Evolutionary conservation across 1,140 invertebrate genomes (phyloP).

Genomic region (Ceratina japonica): DNA sequence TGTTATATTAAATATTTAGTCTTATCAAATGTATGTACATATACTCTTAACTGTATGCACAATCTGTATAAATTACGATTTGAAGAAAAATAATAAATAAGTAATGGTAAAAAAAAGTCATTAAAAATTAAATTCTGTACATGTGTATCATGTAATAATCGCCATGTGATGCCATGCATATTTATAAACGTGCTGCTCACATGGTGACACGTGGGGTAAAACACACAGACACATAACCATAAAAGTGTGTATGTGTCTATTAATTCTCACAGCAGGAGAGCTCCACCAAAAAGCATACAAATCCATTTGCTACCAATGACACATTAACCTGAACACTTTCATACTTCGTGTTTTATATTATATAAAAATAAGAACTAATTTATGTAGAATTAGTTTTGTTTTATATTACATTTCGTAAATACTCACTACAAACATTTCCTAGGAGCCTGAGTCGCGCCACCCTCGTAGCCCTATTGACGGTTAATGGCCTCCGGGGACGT

Average conservation of each 20-base stretch:
- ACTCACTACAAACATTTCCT: conserved; percentile 67
- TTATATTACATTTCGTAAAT: conserved; percentile 33
- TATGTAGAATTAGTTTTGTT: background rate
- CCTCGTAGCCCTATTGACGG: conserved; percentile 74
- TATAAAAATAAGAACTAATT: conserved; percentile 26
- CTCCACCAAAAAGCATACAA: background rate
- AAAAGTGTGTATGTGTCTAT: background rate
- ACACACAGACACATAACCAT: background rate
- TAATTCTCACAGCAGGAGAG: background rate
- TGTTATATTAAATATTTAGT: background rate
- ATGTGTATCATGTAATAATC: background rate
- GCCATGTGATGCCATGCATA: background rate
- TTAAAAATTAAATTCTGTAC: no score
- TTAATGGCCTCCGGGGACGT: conserved; percentile 72
- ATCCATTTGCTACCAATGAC: no score
- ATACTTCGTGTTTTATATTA: no score
- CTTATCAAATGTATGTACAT: no score
- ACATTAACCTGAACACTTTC: no score
- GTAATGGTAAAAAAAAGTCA: no score
- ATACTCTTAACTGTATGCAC: no score
- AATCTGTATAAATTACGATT: background rate
- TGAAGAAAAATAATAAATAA: no score
- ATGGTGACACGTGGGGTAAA: conserved; percentile 9
- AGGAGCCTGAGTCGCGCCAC: conserved; percentile 72
- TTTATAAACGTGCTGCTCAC: conserved; percentile 32